Base-by-base conservation (phyloP, 1,140 invertebrate species). In the Saccostrea cuccullata region DNA sequence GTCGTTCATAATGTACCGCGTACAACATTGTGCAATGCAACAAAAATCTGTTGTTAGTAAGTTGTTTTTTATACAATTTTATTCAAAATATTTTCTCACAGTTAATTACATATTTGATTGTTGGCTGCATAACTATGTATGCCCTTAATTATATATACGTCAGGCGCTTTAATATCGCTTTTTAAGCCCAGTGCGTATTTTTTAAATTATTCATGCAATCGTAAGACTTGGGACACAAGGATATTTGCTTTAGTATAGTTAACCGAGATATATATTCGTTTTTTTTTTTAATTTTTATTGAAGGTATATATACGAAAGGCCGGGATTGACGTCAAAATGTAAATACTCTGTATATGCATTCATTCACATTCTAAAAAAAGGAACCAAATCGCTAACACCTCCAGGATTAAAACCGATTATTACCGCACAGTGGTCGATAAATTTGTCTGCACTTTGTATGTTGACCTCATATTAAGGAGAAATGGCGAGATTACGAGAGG, bases 401-500 rank as follows among this genome's bases (percentile, higher is more conserved):
- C 70, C 12, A 26, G 70, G 70, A 77, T 77, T 77, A 77, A 77
- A 11, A 23, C 70, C 4, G 70, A 77, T 77, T 77, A 77, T 77
- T 77, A 77, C 70, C 11, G 15, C 70, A 36, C 70, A 77, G 11
- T 11, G 26, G 70, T 77, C 70, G 70, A 77, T 77, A 77, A 77
- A 26, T 13, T 30, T 15, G 26, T 77, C 30, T 77, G 70, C 30
- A 77, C 26, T 30, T 77, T 30, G 26, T 77, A 36, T 30, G 13
- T 64, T 64, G 30, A 12, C 8, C 30, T 77, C 23, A 12, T 15
- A 26, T 6, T 23, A 15, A 17, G 70, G 26, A 64, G 55, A n/a
- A 15, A 88, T 88, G 87, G 60, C 83, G 20, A 85, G 26, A 6
- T 55, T 89, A 13, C 26, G 86, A 64, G 88, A 89, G 11, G 73